These are phyloP conservation scores for Tragelaphus imberbis DNA, from an alignment of 2,113 vertebrate species.

Conservation along the genomic window DNA sequence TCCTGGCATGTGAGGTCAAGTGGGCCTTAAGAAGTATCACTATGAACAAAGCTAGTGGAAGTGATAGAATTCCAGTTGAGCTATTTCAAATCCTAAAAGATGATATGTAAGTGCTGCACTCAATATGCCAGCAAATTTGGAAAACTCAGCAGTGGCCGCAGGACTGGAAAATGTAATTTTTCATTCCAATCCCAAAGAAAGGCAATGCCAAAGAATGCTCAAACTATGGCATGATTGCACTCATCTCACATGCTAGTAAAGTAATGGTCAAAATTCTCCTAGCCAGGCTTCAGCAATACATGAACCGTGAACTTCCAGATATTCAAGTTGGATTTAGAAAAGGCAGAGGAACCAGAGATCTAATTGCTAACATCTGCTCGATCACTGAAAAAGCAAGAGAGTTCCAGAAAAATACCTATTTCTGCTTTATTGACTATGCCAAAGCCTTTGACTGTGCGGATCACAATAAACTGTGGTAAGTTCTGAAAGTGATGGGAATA, in stretches of 20 bases:
- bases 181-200: neutral
- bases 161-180: neutral
- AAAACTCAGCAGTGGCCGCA: neutral
- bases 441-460: neutral
- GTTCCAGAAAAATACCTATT: neutral
- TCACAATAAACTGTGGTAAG: neutral
- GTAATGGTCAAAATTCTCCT: neutral
- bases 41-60: neutral
- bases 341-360: neutral
- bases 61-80: neutral
- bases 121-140: neutral
- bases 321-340: neutral
- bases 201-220: neutral
- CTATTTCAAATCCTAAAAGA: neutral
- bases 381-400: neutral
- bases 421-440: neutral
- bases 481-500: neutral
- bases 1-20: neutral
- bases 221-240: accelerated
- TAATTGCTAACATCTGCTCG: accelerated
- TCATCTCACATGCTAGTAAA: neutral
- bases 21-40: neutral
- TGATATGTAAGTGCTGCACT: neutral
- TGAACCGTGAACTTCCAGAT: neutral
- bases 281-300: neutral